Percentiles rank a stretch among this genome's conserved stretches.
These are phyloP conservation scores for Oscheius sp. DNA, from an alignment of 1,140 invertebrate species.

Conservation along the genomic window DNA sequence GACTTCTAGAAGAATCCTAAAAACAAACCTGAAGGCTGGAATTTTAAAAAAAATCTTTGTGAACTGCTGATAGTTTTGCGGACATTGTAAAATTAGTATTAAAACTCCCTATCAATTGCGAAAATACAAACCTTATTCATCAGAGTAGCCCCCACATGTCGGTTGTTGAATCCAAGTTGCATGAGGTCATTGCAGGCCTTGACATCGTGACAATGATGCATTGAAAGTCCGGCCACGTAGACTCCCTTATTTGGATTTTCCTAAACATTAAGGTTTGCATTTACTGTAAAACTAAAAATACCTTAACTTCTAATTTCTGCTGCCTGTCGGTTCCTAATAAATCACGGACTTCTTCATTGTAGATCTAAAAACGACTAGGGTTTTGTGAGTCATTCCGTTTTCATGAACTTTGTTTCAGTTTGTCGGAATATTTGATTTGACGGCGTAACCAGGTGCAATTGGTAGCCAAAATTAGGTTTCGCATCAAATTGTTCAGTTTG, in stretches of 20 bases:
- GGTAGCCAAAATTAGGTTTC: too few relatives aligned
- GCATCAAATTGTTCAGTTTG: too few relatives aligned
- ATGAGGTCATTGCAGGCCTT: conserved; percentile 74
- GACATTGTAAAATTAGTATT: too few relatives aligned
- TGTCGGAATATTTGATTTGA: too few relatives aligned
- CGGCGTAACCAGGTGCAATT: too few relatives aligned
- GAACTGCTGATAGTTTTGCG: too few relatives aligned
- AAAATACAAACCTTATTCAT: conserved; percentile 76
- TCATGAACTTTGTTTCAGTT: too few relatives aligned
- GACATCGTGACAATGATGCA: conserved; percentile 75
- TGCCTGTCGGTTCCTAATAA: conserved; percentile 74
- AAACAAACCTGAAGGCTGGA: too few relatives aligned
- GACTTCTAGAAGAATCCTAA: conserved; percentile 75
- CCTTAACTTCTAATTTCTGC: conserved; percentile 73
- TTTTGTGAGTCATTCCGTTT: too few relatives aligned
- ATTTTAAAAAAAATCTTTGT: conserved; percentile 11
- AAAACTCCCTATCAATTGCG: too few relatives aligned
- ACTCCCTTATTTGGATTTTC: conserved; percentile 78
- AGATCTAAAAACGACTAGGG: conserved; percentile 67
- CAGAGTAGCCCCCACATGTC: conserved; percentile 74
- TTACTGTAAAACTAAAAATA: background rate
- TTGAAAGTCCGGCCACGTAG: conserved; percentile 74
- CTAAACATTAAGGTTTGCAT: background rate
- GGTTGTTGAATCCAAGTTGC: conserved; percentile 73
- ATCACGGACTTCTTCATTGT: conserved; percentile 80